These are phyloP conservation scores for Xenops minutus DNA, from an alignment of 2,797 vertebrate species.

Conservation along the genomic window DNA sequence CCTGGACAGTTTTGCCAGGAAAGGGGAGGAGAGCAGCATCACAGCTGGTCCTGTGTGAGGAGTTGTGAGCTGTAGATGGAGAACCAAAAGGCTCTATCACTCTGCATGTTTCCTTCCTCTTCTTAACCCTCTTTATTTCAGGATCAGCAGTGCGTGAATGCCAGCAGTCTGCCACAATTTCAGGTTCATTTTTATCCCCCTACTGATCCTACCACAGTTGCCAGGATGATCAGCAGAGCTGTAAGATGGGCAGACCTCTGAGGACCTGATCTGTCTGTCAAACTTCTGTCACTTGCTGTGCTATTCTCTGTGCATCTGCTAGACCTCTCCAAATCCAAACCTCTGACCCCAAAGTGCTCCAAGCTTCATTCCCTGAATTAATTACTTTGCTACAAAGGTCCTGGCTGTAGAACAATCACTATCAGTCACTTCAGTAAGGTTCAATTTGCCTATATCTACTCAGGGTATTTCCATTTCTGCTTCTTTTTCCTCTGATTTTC, in stretches of 20 bases:
- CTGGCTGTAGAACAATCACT: not conserved
- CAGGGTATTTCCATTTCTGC: not conserved
- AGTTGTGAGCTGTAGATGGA: not conserved
- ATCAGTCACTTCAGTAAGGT: not conserved
- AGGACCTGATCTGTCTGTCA: constrained; percentile 20
- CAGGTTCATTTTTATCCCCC: constrained; percentile 5
- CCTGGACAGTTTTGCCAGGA: not conserved
- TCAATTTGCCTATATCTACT: not conserved
- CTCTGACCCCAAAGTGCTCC: not conserved
- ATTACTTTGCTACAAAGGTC: not conserved
- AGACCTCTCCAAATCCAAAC: not conserved
- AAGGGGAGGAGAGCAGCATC: not conserved
- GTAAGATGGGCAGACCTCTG: not conserved
- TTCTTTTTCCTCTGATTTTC: not conserved
- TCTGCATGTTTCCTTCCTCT: not conserved
- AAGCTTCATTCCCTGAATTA: not conserved
- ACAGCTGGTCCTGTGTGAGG: not conserved
- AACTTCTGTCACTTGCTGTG: not conserved
- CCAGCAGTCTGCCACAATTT: constrained; percentile 21
- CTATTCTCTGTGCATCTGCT: not conserved
- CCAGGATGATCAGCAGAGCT: constrained; percentile 4
- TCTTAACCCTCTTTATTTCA: constrained; percentile 44
- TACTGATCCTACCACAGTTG: not conserved
- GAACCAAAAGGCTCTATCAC: not conserved
- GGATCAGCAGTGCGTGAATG: not conserved